A percentile compares a stretch with the other conserved stretches of the same genome.
These are phyloP conservation scores for Caradrina kadenii DNA, from an alignment of 2,888 invertebrate genomes.

Conservation along the genomic window DNA sequence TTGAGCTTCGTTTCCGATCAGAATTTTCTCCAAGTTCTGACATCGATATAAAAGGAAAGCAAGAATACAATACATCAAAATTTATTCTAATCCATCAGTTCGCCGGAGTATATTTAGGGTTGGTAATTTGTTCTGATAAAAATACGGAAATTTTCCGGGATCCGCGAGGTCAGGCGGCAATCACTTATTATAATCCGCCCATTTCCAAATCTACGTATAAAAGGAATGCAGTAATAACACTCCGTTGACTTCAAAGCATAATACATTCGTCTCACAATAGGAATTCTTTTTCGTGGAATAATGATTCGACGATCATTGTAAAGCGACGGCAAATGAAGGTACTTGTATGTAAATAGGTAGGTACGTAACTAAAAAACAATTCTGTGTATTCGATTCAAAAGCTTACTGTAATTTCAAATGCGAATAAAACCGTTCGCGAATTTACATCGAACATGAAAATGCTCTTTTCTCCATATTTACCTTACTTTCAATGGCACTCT, in stretches of 20 bases:
- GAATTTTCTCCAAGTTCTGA: conserved; percentile 14
- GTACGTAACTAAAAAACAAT: conserved; percentile 20
- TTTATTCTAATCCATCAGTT: conserved; percentile 57
- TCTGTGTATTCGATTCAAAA: conserved; percentile 9
- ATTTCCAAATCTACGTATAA: conserved; percentile 62
- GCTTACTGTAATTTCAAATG: conserved; percentile 25
- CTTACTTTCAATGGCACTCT: conserved; percentile 52
- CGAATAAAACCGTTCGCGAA: conserved; percentile 36
- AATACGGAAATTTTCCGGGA: conserved; percentile 48
- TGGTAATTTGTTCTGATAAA: conserved; percentile 62
- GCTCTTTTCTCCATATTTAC: conserved; percentile 54
- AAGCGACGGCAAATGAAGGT: conserved; percentile 32
- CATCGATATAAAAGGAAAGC: conserved; percentile 29
- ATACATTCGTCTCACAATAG: conserved; percentile 53
- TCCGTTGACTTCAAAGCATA: conserved; percentile 61
- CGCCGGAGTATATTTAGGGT: conserved; percentile 44
- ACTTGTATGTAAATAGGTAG: background rate
- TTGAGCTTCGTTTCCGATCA: conserved; percentile 1
- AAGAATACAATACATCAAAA: conserved; percentile 44
- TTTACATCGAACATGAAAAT: conserved; percentile 54
- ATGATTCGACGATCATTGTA: conserved; percentile 48
- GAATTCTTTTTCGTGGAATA: conserved; percentile 46
- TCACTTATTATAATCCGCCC: conserved; percentile 64
- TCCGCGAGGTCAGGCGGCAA: conserved; percentile 61
- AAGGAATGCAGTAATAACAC: conserved; percentile 63